phyloP scores from a whole-genome alignment of 2,797 vertebrate genomes.

The Numenius phaeopus region DNA sequence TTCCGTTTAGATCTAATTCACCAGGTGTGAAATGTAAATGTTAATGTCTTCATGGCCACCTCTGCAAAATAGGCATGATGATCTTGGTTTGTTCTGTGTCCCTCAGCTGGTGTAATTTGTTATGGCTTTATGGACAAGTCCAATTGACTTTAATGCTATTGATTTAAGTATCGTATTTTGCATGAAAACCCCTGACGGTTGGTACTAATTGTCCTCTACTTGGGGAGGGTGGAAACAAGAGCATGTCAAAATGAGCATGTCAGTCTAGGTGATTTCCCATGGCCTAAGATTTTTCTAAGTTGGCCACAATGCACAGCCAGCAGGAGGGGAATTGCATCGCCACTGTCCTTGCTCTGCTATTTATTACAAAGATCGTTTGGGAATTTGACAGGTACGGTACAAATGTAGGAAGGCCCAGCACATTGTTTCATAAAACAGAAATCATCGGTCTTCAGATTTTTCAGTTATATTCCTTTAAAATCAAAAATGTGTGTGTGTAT shows the following conservation, averaged over 20 bases:
- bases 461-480: background rate
- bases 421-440: background rate
- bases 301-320: background rate
- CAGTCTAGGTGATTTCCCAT: background rate
- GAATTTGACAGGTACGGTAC: background rate
- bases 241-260: accelerated
- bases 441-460: background rate
- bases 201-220: background rate
- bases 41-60: background rate
- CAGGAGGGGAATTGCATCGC: background rate
- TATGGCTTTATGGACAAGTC: background rate
- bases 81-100: background rate
- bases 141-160: background rate
- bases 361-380: background rate
- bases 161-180: background rate
- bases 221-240: background rate
- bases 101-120: background rate
- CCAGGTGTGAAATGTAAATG: background rate
- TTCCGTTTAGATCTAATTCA: background rate
- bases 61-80: background rate
- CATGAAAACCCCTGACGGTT: background rate
- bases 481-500: background rate
- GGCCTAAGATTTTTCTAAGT: no score
- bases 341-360: background rate
- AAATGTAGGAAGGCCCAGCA: background rate